Evolutionary conservation across 2,113 vertebrate genomes (phyloP), one percentile per base, ranked within the genome.

Genomic region (Callorhinus ursinus): DNA sequence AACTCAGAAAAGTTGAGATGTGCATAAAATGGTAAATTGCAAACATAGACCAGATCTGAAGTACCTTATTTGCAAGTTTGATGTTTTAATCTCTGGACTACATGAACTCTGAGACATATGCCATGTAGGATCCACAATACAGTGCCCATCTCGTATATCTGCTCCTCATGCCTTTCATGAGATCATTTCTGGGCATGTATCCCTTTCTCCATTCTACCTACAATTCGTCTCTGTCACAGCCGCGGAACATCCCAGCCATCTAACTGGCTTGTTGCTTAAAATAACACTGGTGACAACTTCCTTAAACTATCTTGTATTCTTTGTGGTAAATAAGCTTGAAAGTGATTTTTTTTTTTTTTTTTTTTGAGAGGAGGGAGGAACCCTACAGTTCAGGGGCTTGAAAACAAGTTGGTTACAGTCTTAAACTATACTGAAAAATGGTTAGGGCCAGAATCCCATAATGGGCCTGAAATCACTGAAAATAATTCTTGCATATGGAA

Each of bases 401-500:
- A 63, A 88, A 96, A 74, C 83, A 92, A 82, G 33, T 67, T 84
- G 33, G 76, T 79, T 89, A 42, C 15, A 59, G 36, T 87, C 42
- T 71, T 92, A 87, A 91, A 80, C 55, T 65, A 36, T 80, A 87
- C 59, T 65, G 65, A 97, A 59, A 89, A 90, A 63, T 53, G 11
- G 26, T 72, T 74, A 69, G 55, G 53, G 61, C 72, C 36, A 87
- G 93, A 90, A 71, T 88, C 53, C 81, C 90, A 24, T 83, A 76
- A 90, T 71, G 36, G 80, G 67, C 51, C 86, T 76, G 18, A 93
- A 97, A 96, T 96, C 42, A 88, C 87, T 81, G 53, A 92, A 96
- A 96, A 90, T 93, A 90, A 93, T 97, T 96, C 69, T 93, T 84
- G 69, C 51, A 84, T 95, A 42, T 79, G 10, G 18, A 83, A 90